A percentile compares a stretch with the other conserved stretches of the same genome.
Conservation (phyloP, 1,140 invertebrate genomes). For the Theocolax elegans region DNA sequence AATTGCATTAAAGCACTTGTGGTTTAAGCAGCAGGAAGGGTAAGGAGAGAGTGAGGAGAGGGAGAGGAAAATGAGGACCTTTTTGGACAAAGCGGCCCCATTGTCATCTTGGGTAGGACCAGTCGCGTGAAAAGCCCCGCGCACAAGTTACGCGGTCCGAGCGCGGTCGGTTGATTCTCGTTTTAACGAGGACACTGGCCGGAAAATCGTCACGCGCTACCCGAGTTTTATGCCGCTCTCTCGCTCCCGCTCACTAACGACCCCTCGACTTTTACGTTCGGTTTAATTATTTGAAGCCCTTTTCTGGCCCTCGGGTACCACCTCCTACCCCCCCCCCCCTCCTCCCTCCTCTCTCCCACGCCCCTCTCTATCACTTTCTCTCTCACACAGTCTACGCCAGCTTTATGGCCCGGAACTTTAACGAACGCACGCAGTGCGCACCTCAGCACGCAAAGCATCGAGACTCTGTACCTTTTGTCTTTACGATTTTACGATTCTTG, state of each 20-base stretch:
- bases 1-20: conserved; percentile 9
- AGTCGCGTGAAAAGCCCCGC: neutral
- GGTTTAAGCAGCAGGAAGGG: neutral
- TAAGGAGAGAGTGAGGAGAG: conserved; percentile 15
- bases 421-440: conserved; percentile 33
- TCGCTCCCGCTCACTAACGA: neutral
- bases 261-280: conserved; percentile 43
- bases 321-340: neutral
- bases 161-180: conserved; percentile 33
- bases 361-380: too few species aligned
- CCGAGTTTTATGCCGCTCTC: conserved; percentile 31
- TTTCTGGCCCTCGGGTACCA: neutral
- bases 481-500: neutral
- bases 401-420: conserved; percentile 48
- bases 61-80: neutral
- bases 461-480: neutral
- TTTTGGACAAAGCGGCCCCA: conserved; percentile 13
- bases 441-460: neutral
- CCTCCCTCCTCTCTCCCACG: neutral
- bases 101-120: conserved; percentile 8
- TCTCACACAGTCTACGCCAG: neutral
- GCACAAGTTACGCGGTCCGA: conserved; percentile 30
- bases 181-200: conserved; percentile 44
- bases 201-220: conserved; percentile 41
- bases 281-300: conserved; percentile 51